phyloP scores from a whole-genome alignment of 2,113 vertebrate genomes.

The Rhineura floridana region DNA sequence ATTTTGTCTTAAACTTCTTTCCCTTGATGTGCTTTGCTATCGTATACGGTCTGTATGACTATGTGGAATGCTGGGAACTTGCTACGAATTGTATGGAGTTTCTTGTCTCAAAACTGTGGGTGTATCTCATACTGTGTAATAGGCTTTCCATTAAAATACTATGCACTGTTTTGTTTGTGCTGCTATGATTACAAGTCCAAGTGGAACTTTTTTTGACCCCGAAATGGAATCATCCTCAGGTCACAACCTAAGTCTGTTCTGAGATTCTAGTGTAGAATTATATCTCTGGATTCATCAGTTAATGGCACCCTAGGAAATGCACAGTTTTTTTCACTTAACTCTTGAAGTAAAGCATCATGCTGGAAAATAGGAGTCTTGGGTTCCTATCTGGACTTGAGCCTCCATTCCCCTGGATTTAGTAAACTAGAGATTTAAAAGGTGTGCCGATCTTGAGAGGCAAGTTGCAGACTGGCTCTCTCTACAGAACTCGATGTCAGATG shows the following conservation, averaged over 20 bases:
- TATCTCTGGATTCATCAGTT: neutral
- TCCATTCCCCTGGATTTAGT: neutral
- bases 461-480: neutral
- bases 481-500: neutral
- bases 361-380: neutral
- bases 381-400: slow-evolving; percentile 8
- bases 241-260: neutral
- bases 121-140: slow-evolving; percentile 20
- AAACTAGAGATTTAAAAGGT: neutral
- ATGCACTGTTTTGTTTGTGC: neutral
- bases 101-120: slow-evolving; percentile 25
- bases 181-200: neutral
- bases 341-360: neutral
- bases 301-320: slow-evolving; percentile 1
- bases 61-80: slow-evolving; percentile 10
- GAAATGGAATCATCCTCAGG: neutral
- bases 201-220: neutral
- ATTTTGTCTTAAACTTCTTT: neutral
- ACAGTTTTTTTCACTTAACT: neutral
- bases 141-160: slow-evolving; percentile 7
- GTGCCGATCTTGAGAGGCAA: slow-evolving; percentile 17
- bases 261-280: neutral
- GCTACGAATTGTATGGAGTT: neutral
- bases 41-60: neutral
- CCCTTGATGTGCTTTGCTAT: neutral